Evolutionary conservation across 1,140 invertebrate species (phyloP).

Genomic region (Gryon sp.): DNA sequence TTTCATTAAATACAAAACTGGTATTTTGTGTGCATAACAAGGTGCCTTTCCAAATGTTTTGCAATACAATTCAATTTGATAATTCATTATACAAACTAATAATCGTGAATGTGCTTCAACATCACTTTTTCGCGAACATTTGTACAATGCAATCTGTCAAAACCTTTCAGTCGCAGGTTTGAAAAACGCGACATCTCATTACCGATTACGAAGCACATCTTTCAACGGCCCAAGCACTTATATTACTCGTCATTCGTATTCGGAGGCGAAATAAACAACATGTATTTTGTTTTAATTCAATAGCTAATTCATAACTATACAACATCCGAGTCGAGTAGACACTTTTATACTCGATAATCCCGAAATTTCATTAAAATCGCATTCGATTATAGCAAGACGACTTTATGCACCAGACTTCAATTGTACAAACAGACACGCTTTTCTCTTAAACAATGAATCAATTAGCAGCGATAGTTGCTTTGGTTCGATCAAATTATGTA

Average conservation of each 20-base stretch:
- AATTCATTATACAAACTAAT: slow-evolving; percentile 54
- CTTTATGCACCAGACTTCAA: slow-evolving; percentile 44
- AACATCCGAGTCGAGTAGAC: no score
- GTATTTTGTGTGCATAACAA: slow-evolving; percentile 57
- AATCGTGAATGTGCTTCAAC: slow-evolving; percentile 53
- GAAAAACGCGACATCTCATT: slow-evolving; percentile 7
- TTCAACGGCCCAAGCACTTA: no score
- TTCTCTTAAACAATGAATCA: no score
- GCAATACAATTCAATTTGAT: slow-evolving; percentile 46
- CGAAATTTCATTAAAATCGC: no score
- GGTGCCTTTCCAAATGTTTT: slow-evolving; percentile 48
- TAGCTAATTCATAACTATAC: no score
- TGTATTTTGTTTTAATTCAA: no score
- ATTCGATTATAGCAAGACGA: no score
- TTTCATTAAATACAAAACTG: slow-evolving; percentile 44
- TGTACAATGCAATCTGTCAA: slow-evolving; percentile 48
- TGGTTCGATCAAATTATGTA: slow-evolving; percentile 43
- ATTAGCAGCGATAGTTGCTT: no score
- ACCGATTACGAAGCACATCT: slow-evolving; percentile 33
- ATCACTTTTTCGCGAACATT: slow-evolving; percentile 20
- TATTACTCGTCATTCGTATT: no score
- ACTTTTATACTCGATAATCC: no score
- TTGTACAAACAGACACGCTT: slow-evolving; percentile 47
- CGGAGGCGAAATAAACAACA: no score
- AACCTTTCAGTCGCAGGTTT: slow-evolving; percentile 18